Evolutionary conservation across 1,140 invertebrate genomes (phyloP), one percentile per base, ranked within the genome.

Genomic region (Dendrolimus punctatus): DNA sequence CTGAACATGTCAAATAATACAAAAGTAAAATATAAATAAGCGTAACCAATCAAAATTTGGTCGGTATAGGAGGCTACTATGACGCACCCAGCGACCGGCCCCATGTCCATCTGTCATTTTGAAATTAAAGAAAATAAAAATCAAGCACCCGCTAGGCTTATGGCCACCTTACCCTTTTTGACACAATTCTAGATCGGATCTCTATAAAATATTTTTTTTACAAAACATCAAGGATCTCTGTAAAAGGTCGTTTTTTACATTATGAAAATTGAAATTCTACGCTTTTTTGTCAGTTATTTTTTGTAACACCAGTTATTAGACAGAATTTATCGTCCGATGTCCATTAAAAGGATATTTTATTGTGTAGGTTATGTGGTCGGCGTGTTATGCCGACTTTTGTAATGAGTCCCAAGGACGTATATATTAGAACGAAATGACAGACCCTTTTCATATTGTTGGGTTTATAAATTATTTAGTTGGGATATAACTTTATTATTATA

Each of bases 101-200:
- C 66, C 80, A 72, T 77, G 75, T 75, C 77, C 78, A 81, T 81
- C 76, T 83, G 80, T 83, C 81, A 85, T 77, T 71, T 72, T 46
- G 51, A 58, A 79, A 77, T 76, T 81, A 76, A 76, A 68, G 67
- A 70, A 76, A 67, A 60, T 56, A 73, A 75, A 76, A 74, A 73
- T 73, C 58, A 60, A 60, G 72, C 80, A 76, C 78, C 76, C 78
- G 76, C 71, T 67, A 71, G 64, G 66, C 61, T 57, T 70, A 76
- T 66, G 57, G 66, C 66, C 57, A 63, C 60, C 76, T 80, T 85
- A 85, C 76, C 68, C 76, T 60, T 74, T 79, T 75, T 72, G 68
- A 80, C 74, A 80, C 78, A 81, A 76, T 66, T 58, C 67, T 72
- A 75, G 76, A 85, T 85, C 76, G 70, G 73, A 85, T 85, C 80